A percentile compares a stretch with the other conserved stretches of the same genome.
phyloP scores from a whole-genome alignment of 2,113 vertebrate genomes.

The Trichechus manatus region DNA sequence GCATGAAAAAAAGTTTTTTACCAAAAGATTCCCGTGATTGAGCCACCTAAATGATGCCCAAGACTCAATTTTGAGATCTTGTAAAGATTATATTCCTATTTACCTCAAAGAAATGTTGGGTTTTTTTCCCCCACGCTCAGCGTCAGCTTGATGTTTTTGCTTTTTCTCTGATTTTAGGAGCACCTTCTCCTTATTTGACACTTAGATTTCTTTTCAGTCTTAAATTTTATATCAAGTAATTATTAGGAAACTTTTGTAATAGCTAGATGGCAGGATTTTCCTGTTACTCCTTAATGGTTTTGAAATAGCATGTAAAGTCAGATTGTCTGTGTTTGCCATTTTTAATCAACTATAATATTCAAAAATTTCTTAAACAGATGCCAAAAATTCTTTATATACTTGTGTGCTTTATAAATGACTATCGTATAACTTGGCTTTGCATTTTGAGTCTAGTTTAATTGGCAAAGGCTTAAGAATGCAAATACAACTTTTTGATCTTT shows the following conservation, averaged over 20 bases:
- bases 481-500: not conserved
- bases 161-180: slow-evolving; percentile 25
- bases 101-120: not conserved
- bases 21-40: not conserved
- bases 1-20: not conserved
- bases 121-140: not conserved
- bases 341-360: slow-evolving; percentile 17
- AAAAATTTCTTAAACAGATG: not conserved
- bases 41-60: not conserved
- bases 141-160: not conserved
- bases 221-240: not conserved
- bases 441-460: slow-evolving; percentile 47
- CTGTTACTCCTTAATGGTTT: slow-evolving; percentile 33
- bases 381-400: not conserved
- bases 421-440: slow-evolving; percentile 32
- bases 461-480: slow-evolving; percentile 11
- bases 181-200: slow-evolving; percentile 32
- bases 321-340: not conserved
- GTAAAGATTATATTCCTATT: slow-evolving; percentile 37
- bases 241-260: slow-evolving; percentile 48
- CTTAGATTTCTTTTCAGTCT: slow-evolving; percentile 51
- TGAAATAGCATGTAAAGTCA: slow-evolving; percentile 29
- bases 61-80: slow-evolving; percentile 17
- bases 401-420: slow-evolving; percentile 57
- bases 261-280: slow-evolving; percentile 34